Percentiles rank a stretch among this genome's conserved stretches.
phyloP scores from a whole-genome alignment of 2,888 invertebrate genomes.

The Coremacera marginata region DNA sequence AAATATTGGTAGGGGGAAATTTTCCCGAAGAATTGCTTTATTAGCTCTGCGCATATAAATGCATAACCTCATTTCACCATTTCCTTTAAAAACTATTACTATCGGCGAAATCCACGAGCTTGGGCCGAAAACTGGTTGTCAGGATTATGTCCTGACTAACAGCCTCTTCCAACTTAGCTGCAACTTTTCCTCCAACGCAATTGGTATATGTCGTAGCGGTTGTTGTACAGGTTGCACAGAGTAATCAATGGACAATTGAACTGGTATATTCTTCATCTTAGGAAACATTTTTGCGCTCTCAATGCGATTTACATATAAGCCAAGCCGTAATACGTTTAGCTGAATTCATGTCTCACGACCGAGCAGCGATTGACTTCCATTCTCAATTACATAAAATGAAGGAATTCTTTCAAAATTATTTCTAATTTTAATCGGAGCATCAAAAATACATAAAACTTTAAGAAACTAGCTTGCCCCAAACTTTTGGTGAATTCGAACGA shows the following conservation, averaged over 20 bases:
- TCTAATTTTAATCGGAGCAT: conserved; percentile 35
- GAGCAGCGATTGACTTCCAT: conserved; percentile 13
- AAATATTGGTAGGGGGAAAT: conserved; percentile 52
- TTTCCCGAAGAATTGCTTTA: conserved; percentile 50
- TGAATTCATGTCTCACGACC: conserved; percentile 38
- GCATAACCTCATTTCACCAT: conserved; percentile 57
- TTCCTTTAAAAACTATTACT: conserved; percentile 50
- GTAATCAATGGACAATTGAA: conserved; percentile 52
- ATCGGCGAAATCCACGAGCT: conserved; percentile 52
- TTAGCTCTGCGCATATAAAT: conserved; percentile 61
- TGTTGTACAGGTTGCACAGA: conserved; percentile 53
- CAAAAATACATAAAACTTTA: conserved; percentile 39
- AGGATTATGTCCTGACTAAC: conserved; percentile 38
- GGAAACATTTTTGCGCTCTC: conserved; percentile 37
- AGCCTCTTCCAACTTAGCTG: conserved; percentile 44
- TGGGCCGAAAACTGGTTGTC: conserved; percentile 48
- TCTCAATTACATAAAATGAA: conserved; percentile 39
- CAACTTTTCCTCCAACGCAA: conserved; percentile 50
- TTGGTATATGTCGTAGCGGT: conserved; percentile 55
- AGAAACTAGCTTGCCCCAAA: conserved; percentile 40
- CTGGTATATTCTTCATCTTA: conserved; percentile 44
- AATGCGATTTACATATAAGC: conserved; percentile 30
- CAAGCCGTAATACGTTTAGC: conserved; percentile 41
- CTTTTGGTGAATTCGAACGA: conserved; percentile 39
- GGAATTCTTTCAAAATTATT: conserved; percentile 30